These are phyloP conservation scores for Sesamia inferens DNA, from an alignment of 2,888 invertebrate genomes.

Conservation along the genomic window DNA sequence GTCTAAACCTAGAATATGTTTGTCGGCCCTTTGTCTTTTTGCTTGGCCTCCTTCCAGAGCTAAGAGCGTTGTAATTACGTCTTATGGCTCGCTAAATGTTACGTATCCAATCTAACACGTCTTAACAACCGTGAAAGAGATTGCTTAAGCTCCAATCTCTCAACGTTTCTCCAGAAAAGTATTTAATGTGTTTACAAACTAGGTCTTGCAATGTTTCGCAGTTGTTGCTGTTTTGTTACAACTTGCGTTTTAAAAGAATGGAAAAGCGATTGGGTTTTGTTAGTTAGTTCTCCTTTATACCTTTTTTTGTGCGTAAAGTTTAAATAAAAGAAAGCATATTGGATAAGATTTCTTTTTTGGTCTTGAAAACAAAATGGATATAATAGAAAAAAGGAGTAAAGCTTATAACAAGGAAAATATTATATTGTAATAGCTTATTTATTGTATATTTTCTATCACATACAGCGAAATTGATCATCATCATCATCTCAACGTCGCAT, in stretches of 20 bases:
- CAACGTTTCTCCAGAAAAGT: conserved; percentile 42
- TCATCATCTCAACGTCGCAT: too few species aligned
- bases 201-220: conserved; percentile 24
- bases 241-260: background rate
- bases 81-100: conserved; percentile 66
- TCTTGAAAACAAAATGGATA: too few species aligned
- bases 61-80: conserved; percentile 73
- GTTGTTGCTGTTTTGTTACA: conserved; percentile 12
- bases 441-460: too few species aligned
- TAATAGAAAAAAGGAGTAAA: too few species aligned
- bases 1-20: conserved; percentile 47
- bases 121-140: conserved; percentile 48
- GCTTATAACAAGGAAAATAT: too few species aligned
- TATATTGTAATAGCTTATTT: too few species aligned
- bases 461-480: too few species aligned
- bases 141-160: conserved; percentile 46
- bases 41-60: conserved; percentile 71
- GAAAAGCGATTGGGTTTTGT: background rate
- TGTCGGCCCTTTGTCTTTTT: conserved; percentile 61
- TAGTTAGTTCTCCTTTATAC: too few species aligned
- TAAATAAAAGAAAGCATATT: too few species aligned
- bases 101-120: conserved; percentile 55
- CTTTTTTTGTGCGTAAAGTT: too few species aligned
- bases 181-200: conserved; percentile 36
- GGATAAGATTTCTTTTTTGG: too few species aligned